Conservation (phyloP, 2,797 vertebrate species). For the Epinephelus awoara region DNA sequence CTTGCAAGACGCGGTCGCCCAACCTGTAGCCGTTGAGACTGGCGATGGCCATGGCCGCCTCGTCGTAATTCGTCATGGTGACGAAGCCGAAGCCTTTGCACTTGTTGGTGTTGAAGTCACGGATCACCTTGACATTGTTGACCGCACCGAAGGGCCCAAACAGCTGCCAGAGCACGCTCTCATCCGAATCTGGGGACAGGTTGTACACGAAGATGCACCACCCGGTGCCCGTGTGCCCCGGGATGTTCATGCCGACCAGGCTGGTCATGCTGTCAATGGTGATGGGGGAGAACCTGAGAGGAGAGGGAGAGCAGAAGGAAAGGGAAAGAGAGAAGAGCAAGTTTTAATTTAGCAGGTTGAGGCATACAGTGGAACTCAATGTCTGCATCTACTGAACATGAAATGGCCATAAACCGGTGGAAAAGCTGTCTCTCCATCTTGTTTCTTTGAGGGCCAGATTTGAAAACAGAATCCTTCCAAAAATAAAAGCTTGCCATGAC, state of each 20-base stretch:
- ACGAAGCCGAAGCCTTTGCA: constrained; percentile 99
- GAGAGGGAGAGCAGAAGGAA: constrained; percentile 42
- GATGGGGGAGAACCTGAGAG: constrained; percentile 97
- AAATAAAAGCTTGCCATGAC: constrained; percentile 16
- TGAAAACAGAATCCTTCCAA: constrained; percentile 1
- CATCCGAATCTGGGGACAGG: constrained; percentile 98
- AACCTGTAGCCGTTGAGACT: constrained; percentile 99
- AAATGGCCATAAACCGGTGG: constrained; percentile 50
- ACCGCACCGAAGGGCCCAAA: constrained; percentile 99
- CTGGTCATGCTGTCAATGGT: constrained; percentile 99
- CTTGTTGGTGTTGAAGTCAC: constrained; percentile 99
- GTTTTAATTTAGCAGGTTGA: constrained; percentile 44
- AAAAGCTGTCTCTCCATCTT: constrained; percentile 28
- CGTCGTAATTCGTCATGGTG: constrained; percentile 99
- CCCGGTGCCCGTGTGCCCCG: constrained; percentile 98
- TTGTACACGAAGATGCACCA: constrained; percentile 99
- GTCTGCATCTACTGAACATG: constrained; percentile 42
- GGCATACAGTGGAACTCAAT: neutral
- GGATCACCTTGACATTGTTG: constrained; percentile 99
- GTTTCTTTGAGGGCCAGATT: neutral
- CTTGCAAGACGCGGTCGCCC: constrained; percentile 99
- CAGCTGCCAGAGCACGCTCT: constrained; percentile 99
- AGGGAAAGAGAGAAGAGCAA: constrained; percentile 32
- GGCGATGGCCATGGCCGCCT: constrained; percentile 99
- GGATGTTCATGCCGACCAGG: constrained; percentile 99